phyloP scores from a whole-genome alignment of 1,140 invertebrate genomes.

The Macrotrachela quadricornifera region DNA sequence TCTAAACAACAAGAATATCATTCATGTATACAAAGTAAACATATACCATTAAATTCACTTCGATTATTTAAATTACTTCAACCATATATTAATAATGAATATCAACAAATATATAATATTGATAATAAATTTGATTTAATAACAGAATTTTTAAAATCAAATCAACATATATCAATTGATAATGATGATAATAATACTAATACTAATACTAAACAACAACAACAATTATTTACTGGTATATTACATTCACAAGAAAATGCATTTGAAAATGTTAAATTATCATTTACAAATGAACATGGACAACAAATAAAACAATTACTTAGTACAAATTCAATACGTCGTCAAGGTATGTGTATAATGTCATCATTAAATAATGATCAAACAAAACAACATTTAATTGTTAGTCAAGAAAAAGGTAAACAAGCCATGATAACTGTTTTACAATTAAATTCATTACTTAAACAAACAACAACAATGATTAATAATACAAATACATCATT shows the following conservation, averaged over 20 bases:
- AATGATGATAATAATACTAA: too few species aligned
- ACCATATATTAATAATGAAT: too few species aligned
- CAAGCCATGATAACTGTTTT: slow-evolving; percentile 53
- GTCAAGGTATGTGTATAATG: slow-evolving; percentile 80
- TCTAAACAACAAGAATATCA: too few species aligned
- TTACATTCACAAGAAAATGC: slow-evolving; percentile 85
- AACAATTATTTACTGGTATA: slow-evolving; percentile 33
- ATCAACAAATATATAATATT: too few species aligned
- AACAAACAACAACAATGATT: slow-evolving; percentile 37
- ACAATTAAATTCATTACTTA: slow-evolving; percentile 68
- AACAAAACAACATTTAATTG: slow-evolving; percentile 61
- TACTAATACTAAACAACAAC: too few species aligned
- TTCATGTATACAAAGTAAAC: too few species aligned
- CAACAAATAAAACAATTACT: slow-evolving; percentile 79
- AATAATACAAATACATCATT: too few species aligned
- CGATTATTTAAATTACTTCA: too few species aligned
- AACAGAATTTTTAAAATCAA: too few species aligned
- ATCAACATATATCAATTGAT: too few species aligned
- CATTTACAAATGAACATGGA: slow-evolving; percentile 80
- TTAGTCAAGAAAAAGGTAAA: slow-evolving; percentile 68
- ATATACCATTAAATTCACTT: too few species aligned
- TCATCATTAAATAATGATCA: slow-evolving; percentile 42
- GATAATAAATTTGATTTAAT: too few species aligned
- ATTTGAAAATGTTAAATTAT: slow-evolving; percentile 92
- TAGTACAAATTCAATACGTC: slow-evolving; percentile 64